These are phyloP conservation scores for Epizoanthus illoricatus DNA, from an alignment of 92 coral and sea anemone genomes.

Conservation along the genomic window DNA sequence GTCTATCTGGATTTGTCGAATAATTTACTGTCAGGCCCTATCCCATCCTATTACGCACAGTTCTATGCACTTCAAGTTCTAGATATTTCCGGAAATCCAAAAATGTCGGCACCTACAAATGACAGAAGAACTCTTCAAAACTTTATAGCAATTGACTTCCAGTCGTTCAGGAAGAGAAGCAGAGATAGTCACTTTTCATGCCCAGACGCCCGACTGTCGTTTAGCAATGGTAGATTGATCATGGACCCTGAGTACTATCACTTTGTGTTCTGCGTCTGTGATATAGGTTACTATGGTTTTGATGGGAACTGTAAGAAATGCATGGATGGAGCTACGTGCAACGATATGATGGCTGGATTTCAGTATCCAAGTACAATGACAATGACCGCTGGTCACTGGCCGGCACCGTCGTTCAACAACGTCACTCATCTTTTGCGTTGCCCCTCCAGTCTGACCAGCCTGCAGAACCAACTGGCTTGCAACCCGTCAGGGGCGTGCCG, in stretches of 20 bases:
- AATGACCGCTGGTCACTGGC: conserved; percentile 54
- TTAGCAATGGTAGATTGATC: conserved; percentile 58
- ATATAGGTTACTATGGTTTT: conserved; percentile 55
- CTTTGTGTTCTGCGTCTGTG: conserved; percentile 56
- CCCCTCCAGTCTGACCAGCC: background rate
- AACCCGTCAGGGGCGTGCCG: conserved; percentile 54
- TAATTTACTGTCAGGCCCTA: conserved; percentile 44
- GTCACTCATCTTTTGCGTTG: conserved; percentile 58
- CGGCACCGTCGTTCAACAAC: conserved; percentile 50
- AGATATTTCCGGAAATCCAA: conserved; percentile 69
- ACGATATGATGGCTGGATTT: conserved; percentile 11
- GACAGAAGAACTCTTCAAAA: conserved; percentile 28
- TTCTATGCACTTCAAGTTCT: conserved; percentile 45
- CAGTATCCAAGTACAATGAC: conserved; percentile 50
- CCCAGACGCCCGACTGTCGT: conserved; percentile 50
- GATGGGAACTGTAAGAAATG: conserved; percentile 56
- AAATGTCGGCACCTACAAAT: conserved; percentile 41
- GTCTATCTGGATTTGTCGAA: conserved; percentile 47
- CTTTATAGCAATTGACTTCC: conserved; percentile 32
- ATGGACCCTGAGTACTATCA: conserved; percentile 59
- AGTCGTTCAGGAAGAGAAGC: conserved; percentile 19
- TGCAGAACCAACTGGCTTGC: conserved; percentile 43
- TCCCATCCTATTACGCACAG: conserved; percentile 43
- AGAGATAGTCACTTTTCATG: conserved; percentile 39
- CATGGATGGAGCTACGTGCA: conserved; percentile 56